Conservation (phyloP, 2,797 vertebrate genomes). For the Neoniphon sammara region DNA sequence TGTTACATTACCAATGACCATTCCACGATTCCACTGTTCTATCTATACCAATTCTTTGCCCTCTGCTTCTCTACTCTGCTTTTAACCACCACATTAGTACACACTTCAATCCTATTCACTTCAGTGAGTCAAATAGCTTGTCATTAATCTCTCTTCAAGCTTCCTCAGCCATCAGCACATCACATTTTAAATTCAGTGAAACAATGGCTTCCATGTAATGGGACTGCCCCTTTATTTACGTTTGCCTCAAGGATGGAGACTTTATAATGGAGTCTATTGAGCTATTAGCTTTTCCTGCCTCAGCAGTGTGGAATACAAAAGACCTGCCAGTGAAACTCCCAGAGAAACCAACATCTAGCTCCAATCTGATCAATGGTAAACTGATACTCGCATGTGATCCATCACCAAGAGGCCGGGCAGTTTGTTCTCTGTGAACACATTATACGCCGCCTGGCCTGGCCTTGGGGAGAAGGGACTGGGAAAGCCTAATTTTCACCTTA, state of each 20-base stretch:
- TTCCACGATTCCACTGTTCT: constrained; percentile 2
- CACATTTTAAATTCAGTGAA: neutral
- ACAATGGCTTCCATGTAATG: too few species aligned
- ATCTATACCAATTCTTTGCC: neutral
- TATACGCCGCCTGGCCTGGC: constrained; percentile 36
- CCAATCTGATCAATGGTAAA: constrained; percentile 64
- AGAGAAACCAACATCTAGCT: constrained; percentile 36
- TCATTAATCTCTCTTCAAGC: too few species aligned
- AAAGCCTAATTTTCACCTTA: constrained; percentile 52
- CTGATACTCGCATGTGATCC: constrained; percentile 55
- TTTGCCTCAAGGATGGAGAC: neutral
- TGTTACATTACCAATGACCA: neutral
- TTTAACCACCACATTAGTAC: neutral
- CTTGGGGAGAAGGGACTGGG: constrained; percentile 43
- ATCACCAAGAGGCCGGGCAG: constrained; percentile 52
- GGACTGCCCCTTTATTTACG: too few species aligned
- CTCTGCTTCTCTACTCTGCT: too few species aligned
- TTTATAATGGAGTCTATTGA: constrained; percentile 30
- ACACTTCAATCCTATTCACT: neutral
- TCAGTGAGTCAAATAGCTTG: neutral
- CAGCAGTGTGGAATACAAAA: neutral
- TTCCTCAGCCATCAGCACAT: neutral
- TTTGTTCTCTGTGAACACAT: constrained; percentile 62
- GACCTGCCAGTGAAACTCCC: constrained; percentile 28
- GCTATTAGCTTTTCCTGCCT: constrained; percentile 8